Percentiles rank a stretch among this genome's conserved stretches.
Conservation (phyloP, 2,113 vertebrate genomes). For the Phylloscopus trochiloides region DNA sequence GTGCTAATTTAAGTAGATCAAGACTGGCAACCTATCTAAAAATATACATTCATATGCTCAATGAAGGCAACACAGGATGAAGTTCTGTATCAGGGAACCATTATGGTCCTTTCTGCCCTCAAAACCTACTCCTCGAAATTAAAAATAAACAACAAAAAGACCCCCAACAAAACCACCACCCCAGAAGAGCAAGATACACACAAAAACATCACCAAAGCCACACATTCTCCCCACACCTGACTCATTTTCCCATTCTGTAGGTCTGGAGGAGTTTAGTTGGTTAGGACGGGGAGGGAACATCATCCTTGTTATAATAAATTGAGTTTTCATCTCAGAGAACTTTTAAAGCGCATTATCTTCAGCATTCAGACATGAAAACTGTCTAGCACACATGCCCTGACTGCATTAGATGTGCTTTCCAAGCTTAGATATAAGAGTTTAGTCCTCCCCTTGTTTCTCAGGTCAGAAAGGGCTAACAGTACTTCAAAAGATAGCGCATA, state of each 20-base stretch:
- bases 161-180: not conserved
- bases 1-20: not conserved
- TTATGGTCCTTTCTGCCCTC: not conserved
- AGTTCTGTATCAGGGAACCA: not conserved
- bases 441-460: not conserved
- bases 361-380: not conserved
- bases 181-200: not conserved
- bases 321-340: not conserved
- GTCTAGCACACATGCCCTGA: not conserved
- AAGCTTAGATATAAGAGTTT: not conserved
- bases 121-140: not conserved
- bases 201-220: not conserved
- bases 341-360: not conserved
- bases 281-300: not conserved
- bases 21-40: not conserved
- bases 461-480: not conserved
- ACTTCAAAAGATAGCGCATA: not conserved
- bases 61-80: not conserved
- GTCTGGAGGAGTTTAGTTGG: not conserved
- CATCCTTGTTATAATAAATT: not conserved
- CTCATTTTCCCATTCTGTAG: not conserved
- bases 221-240: not conserved
- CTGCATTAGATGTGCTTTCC: not conserved
- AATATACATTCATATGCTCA: not conserved
- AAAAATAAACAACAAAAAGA: not conserved